A percentile compares a stretch with the other conserved stretches of the same genome.
Conservation (phyloP, 1,140 invertebrate species). For the Pseudomyrmex concolor region DNA sequence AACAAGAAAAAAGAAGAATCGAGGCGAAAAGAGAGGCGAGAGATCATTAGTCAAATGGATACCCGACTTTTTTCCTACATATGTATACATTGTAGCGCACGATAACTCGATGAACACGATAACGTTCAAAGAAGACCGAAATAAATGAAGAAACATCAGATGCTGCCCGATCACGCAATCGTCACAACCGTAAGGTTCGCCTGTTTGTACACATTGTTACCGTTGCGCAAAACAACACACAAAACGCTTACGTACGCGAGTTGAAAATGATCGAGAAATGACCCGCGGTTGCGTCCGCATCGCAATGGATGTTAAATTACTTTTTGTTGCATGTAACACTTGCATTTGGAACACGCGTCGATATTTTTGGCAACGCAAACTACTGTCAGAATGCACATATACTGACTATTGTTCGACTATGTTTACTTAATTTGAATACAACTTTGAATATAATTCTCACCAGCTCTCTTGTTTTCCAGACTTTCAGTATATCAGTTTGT, state of each 20-base stretch:
- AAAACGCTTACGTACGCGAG: no score
- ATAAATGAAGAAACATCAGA: constrained; percentile 70
- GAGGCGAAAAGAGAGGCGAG: no score
- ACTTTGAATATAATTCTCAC: no score
- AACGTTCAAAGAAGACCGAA: background rate
- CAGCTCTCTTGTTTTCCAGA: no score
- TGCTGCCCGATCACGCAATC: constrained; percentile 53
- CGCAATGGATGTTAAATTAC: no score
- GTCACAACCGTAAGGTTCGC: constrained; percentile 59
- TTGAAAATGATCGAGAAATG: no score
- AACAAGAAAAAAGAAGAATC: no score
- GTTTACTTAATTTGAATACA: background rate
- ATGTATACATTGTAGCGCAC: background rate
- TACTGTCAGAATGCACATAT: background rate
- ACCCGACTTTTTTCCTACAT: background rate
- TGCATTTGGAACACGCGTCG: background rate
- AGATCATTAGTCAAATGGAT: no score
- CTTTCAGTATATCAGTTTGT: no score
- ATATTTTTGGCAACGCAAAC: background rate
- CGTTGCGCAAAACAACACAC: no score
- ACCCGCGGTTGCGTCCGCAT: no score
- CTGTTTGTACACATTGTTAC: constrained; percentile 36
- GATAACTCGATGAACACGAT: constrained; percentile 39
- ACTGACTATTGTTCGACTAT: constrained; percentile 23
- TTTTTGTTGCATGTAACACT: background rate